These are phyloP conservation scores for Gallirallus australis DNA, from an alignment of 2,797 vertebrate species.

Conservation along the genomic window DNA sequence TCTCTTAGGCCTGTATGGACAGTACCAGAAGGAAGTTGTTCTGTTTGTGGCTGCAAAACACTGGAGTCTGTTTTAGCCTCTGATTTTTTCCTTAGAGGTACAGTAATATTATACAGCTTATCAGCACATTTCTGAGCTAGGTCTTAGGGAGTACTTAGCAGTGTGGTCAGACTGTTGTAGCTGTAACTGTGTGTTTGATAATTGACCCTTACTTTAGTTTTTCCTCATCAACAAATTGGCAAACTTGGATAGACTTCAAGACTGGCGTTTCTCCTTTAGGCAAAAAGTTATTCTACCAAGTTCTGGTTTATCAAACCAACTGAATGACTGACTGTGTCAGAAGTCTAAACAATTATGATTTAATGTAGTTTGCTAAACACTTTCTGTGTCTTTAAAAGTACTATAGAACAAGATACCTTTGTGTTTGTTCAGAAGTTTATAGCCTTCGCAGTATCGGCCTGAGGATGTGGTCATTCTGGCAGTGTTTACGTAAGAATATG, in stretches of 20 bases:
- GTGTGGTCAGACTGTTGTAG: not conserved
- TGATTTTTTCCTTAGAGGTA: not conserved
- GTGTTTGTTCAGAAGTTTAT: slow-evolving; percentile 87
- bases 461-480: slow-evolving; percentile 87
- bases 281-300: not conserved
- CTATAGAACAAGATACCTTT: slow-evolving; percentile 77
- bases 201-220: not conserved
- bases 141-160: not conserved
- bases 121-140: not conserved
- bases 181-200: not conserved
- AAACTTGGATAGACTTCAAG: not conserved
- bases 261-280: not conserved
- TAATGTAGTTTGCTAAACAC: not conserved
- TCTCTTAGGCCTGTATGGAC: not conserved
- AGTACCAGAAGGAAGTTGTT: not conserved
- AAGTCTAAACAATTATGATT: not conserved
- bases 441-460: slow-evolving; percentile 89
- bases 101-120: not conserved
- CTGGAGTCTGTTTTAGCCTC: not conserved
- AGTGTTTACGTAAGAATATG: slow-evolving; percentile 87
- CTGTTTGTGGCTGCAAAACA: not conserved
- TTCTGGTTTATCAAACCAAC: not conserved
- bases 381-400: not conserved
- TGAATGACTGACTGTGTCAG: not conserved
- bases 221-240: not conserved